Evolutionary conservation across 2,797 vertebrate genomes (phyloP).

Genomic region (Platyrinchus mystaceus): DNA sequence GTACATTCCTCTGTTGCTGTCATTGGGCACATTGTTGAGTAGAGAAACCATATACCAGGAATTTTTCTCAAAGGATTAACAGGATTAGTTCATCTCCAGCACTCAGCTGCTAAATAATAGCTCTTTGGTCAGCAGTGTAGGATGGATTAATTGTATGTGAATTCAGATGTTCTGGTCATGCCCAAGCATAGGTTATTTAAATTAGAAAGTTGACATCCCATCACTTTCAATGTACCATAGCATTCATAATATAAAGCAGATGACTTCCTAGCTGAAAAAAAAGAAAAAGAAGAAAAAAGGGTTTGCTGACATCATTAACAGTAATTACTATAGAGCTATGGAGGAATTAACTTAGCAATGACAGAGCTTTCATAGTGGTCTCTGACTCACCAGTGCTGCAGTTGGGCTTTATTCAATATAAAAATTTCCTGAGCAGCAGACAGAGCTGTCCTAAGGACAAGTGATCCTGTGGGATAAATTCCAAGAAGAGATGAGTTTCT

Average conservation of each 20-base stretch:
- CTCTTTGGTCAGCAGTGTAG: neutral
- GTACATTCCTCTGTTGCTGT: neutral
- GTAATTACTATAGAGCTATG: neutral
- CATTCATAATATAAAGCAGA: neutral
- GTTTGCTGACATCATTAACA: neutral
- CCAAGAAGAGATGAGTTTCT: neutral
- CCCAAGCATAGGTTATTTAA: neutral
- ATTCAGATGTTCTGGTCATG: neutral
- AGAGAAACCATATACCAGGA: neutral
- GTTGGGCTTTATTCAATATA: neutral
- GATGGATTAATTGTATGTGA: neutral
- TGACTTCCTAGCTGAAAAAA: neutral
- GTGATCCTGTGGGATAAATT: neutral
- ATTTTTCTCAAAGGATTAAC: neutral
- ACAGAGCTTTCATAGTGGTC: neutral
- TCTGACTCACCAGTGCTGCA: neutral
- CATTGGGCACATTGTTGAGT: neutral
- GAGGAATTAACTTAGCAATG: neutral
- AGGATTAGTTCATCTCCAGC: neutral
- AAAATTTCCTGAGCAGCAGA: neutral
- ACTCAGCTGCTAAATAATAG: neutral
- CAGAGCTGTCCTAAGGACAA: neutral
- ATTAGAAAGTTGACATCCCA: neutral
- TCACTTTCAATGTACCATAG: neutral
- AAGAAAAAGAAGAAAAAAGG: neutral